These are phyloP conservation scores for Hypena proboscidalis DNA, from an alignment of 2,888 invertebrate species.

Conservation along the genomic window DNA sequence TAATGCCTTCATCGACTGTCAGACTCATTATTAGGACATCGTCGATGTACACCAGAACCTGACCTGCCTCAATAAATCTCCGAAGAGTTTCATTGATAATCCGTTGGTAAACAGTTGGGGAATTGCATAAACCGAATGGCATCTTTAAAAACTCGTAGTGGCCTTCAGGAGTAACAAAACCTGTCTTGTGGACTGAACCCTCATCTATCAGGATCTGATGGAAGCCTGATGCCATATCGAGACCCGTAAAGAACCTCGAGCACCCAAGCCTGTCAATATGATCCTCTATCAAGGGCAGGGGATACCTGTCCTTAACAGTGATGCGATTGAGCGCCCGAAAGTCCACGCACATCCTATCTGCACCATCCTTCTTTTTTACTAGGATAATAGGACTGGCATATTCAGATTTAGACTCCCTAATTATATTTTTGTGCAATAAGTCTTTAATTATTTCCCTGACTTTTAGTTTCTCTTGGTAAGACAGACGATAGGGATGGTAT, in stretches of 20 bases:
- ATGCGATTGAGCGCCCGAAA: background rate
- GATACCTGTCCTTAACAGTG: no score
- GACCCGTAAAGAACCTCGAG: no score
- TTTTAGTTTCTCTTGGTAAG: background rate
- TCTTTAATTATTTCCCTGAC: background rate
- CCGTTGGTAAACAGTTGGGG: constrained; percentile 5
- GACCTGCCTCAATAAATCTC: background rate
- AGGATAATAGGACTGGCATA: background rate
- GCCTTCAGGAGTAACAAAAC: no score
- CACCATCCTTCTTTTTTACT: background rate
- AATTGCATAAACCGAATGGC: constrained; percentile 5
- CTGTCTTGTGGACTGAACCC: background rate
- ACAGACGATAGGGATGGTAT: background rate
- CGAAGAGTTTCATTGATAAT: constrained; percentile 1
- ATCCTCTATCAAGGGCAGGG: no score
- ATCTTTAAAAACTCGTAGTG: constrained; percentile 4
- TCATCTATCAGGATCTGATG: background rate
- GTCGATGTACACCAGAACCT: constrained; percentile 4
- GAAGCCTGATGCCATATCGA: no score
- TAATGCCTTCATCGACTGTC: constrained; percentile 1
- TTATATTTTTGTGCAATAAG: background rate
- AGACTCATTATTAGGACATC: background rate
- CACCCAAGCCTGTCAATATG: no score
- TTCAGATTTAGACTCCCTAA: background rate
- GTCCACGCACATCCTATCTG: background rate